A percentile compares a stretch with the other conserved stretches of the same genome.
Conservation (phyloP, 2,797 vertebrate species). For the Artibeus lituratus region DNA sequence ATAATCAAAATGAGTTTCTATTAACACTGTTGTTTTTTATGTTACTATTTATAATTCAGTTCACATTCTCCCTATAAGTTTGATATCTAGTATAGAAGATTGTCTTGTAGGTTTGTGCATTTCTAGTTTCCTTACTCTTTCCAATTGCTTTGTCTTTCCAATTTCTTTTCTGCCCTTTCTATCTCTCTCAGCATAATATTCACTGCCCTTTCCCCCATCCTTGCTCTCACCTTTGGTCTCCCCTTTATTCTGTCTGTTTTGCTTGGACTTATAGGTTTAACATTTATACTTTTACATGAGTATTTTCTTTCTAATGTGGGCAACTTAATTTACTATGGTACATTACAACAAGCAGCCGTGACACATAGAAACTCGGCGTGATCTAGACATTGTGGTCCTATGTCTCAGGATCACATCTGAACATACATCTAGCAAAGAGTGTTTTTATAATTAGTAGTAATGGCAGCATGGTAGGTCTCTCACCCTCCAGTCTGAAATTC, state of each 20-base stretch:
- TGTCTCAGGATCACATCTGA: background rate
- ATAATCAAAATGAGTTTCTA: background rate
- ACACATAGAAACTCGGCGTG: background rate
- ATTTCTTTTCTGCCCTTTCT: background rate
- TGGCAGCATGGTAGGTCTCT: background rate
- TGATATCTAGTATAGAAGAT: background rate
- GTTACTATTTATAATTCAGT: background rate
- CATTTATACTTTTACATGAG: background rate
- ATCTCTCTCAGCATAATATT: background rate
- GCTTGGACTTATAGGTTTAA: constrained; percentile 38
- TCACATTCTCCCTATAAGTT: background rate
- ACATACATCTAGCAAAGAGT: background rate
- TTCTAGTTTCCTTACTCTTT: background rate
- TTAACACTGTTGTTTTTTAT: background rate
- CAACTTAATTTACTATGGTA: background rate
- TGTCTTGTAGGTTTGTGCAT: background rate
- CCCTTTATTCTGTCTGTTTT: background rate
- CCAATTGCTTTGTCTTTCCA: background rate
- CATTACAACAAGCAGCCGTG: background rate
- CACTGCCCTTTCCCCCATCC: background rate
- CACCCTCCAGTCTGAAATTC: background rate
- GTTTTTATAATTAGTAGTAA: background rate
- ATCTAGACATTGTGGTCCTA: background rate
- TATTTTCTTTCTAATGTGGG: background rate
- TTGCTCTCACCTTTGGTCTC: background rate